Base-by-base conservation (phyloP, 2,888 invertebrate species). In the Capitulum mitella region DNA sequence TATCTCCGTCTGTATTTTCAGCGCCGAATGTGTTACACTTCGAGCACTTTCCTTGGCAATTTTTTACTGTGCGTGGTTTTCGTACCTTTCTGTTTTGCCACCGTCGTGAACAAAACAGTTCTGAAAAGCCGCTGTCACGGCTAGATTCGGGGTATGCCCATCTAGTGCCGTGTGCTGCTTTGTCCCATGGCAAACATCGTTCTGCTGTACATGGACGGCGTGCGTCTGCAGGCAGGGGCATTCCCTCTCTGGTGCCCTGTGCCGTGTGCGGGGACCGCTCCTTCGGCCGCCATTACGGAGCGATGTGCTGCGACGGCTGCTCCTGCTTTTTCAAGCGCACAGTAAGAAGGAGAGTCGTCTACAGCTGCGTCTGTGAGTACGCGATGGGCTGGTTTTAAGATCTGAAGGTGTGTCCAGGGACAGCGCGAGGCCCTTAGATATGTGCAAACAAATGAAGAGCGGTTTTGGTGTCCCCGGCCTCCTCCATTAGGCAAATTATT, bases 241-340 rank as follows among this genome's bases (percentile, higher is more conserved):
- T 91, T 79, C 90, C 91, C 1, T 88, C 89, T 40, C 90, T 91
- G 6, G 90, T 91, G 10, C 85, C 89, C 0, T 94, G 94, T 83
- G 89, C 90, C 84, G 93, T 94, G 48, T 94, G 94, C 83, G 93
- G 93, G 0, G 93, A 93, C 86, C 90, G 91, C 83, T 92, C 92
- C 37, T 93, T 91, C 83, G 94, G 94, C 1, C 92, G 93, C 85
- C 93, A 94, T 84, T 94, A 93, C 83, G 93, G 94, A 0, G 91
- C 93, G 26, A 91, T 90, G 85, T 93, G 93, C 83, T 95, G 94
- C 85, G 94, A 95, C 84, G 94, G 94, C 0, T 95, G 94, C 84
- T 93, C 93, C 78, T 95, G 95, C 83, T 95, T 95, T 86, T 95
- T 95, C 86, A 95, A 95, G 85, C 88, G 94, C 82, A 92, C 92